A percentile compares a stretch with the other conserved stretches of the same genome.
Conservation (phyloP, 1,140 invertebrate genomes). For the Phthorimaea operculella region DNA sequence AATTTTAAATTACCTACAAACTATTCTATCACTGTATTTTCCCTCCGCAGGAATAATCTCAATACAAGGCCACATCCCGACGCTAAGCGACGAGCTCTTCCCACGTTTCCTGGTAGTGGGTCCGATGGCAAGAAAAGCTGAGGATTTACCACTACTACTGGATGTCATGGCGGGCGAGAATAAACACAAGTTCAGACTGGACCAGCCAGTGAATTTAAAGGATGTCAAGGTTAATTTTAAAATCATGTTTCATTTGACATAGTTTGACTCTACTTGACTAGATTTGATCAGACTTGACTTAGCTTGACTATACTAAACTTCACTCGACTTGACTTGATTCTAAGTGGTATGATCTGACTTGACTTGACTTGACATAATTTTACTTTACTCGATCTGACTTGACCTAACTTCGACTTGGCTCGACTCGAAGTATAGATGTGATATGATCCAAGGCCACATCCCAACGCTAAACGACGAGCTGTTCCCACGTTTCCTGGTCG, state of each 20-base stretch:
- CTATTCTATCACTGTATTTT: neutral
- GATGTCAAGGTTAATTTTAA: slow-evolving; percentile 72
- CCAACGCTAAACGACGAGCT: slow-evolving; percentile 63
- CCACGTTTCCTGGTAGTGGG: slow-evolving; percentile 72
- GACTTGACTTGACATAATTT: no score
- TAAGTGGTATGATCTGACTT: no score
- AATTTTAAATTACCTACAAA: no score
- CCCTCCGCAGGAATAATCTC: slow-evolving; percentile 63
- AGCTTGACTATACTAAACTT: no score
- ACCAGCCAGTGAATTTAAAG: slow-evolving; percentile 69
- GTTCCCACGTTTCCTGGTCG: slow-evolving; percentile 65
- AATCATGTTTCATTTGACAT: no score
- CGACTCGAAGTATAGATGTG: no score
- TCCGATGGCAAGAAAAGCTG: slow-evolving; percentile 82
- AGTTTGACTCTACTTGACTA: no score
- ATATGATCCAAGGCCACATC: slow-evolving; percentile 70
- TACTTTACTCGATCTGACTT: no score
- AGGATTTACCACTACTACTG: slow-evolving; percentile 77
- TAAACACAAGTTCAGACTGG: slow-evolving; percentile 41
- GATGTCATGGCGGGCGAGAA: slow-evolving; percentile 69
- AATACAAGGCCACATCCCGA: slow-evolving; percentile 70
- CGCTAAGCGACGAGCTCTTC: slow-evolving; percentile 59
- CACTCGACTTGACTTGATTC: no score
- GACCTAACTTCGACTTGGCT: no score
- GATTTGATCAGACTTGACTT: no score